A percentile compares a stretch with the other conserved stretches of the same genome.
phyloP scores from a whole-genome alignment of 2,888 invertebrate species.

The Andricus curvator region DNA sequence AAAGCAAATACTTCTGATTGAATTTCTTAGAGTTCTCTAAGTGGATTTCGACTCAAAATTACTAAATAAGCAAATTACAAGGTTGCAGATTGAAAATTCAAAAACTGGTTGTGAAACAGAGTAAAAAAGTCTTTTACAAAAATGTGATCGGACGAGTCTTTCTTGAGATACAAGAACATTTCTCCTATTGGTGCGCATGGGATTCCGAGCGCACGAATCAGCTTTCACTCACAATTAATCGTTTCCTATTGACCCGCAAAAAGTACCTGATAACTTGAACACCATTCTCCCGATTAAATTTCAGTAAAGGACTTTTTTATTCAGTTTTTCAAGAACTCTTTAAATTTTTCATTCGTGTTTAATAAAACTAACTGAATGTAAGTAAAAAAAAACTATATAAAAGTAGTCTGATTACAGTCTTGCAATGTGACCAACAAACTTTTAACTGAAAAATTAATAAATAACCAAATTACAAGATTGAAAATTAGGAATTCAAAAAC shows the following conservation, averaged over 20 bases:
- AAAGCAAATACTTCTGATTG: conserved; percentile 2
- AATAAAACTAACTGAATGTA: neutral
- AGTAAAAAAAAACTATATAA: too few species aligned
- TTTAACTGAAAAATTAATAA: too few species aligned
- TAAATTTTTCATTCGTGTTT: neutral
- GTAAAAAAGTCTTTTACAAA: neutral
- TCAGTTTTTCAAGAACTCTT: neutral
- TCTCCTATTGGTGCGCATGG: too few species aligned
- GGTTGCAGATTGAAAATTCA: neutral
- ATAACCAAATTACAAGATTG: neutral
- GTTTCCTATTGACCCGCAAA: neutral
- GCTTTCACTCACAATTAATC: neutral
- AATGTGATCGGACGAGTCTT: neutral
- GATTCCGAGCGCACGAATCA: neutral
- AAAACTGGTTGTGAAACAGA: neutral
- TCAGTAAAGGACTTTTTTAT: neutral
- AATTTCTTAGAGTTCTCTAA: neutral
- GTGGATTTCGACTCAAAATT: too few species aligned
- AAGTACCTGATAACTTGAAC: neutral
- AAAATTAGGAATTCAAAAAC: neutral
- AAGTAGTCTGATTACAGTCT: neutral
- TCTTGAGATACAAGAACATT: too few species aligned
- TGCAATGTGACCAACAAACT: too few species aligned
- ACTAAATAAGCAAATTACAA: neutral
- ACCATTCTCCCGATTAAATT: neutral